Percentiles rank a stretch among this genome's conserved stretches.
Evolutionary conservation across 2,888 invertebrate genomes (phyloP).

Genomic region (Epinotia brunnichana): DNA sequence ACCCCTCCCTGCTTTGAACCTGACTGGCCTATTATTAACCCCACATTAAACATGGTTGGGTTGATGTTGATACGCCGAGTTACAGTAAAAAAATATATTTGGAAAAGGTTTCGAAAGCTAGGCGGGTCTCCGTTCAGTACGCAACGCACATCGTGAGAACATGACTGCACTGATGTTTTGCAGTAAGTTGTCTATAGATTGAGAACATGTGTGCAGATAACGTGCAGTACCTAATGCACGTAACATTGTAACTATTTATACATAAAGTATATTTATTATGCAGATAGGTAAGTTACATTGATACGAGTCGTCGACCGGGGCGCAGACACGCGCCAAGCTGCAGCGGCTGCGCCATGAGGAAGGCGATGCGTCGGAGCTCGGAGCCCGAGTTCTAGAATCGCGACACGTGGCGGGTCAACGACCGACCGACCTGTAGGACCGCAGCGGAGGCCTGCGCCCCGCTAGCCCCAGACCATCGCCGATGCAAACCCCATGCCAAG

Average conservation of each 20-base stretch:
- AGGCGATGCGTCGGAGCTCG: slow-evolving; percentile 20
- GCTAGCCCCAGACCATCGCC: slow-evolving; percentile 17
- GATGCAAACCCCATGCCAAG: slow-evolving; percentile 7
- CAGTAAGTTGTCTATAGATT: too few relatives aligned
- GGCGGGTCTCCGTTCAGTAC: too few relatives aligned
- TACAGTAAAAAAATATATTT: too few relatives aligned
- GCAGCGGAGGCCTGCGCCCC: slow-evolving; percentile 34
- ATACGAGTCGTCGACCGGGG: slow-evolving; percentile 49
- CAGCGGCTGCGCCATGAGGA: slow-evolving; percentile 17
- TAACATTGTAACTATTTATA: slow-evolving; percentile 6
- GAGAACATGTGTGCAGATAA: not conserved
- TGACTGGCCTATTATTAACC: too few relatives aligned
- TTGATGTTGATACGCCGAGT: too few relatives aligned
- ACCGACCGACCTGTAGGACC: slow-evolving; percentile 40
- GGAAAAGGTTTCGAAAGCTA: too few relatives aligned
- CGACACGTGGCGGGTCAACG: slow-evolving; percentile 46
- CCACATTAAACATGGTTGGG: too few relatives aligned
- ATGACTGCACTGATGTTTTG: not conserved
- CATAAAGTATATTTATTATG: not conserved
- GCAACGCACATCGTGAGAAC: too few relatives aligned
- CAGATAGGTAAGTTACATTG: slow-evolving; percentile 20
- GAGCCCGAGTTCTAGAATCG: slow-evolving; percentile 24
- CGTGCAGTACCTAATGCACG: not conserved
- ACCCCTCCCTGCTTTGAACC: too few relatives aligned
- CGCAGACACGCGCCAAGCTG: slow-evolving; percentile 29